Evolutionary conservation across 1,140 invertebrate genomes (phyloP).

Genomic region (Drosophila tristis): DNA sequence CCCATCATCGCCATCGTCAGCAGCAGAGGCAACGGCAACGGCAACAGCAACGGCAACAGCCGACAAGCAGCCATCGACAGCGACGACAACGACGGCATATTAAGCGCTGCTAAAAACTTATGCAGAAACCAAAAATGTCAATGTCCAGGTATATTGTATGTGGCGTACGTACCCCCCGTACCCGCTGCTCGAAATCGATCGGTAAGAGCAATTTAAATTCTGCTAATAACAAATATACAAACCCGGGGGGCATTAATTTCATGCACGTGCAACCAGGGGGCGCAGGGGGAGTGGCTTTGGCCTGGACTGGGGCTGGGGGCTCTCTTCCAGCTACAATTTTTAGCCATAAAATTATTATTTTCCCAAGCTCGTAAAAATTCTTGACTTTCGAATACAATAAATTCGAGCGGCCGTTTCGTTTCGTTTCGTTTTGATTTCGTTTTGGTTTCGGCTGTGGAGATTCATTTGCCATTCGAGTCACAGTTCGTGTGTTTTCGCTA

Average conservation of each 20-base stretch:
- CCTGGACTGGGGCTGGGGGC: too few relatives aligned
- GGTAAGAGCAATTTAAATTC: conserved; percentile 79
- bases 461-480: conserved; percentile 64
- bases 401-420: conserved; percentile 1
- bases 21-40: too few relatives aligned
- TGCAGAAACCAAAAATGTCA: conserved; percentile 72
- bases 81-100: conserved; percentile 64
- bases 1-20: conserved; percentile 36
- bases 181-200: conserved; percentile 55
- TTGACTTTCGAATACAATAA: conserved; percentile 76
- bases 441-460: conserved; percentile 28
- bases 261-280: conserved; percentile 62
- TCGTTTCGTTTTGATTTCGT: conserved; percentile 19
- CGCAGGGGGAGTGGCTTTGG: neutral
- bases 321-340: conserved; percentile 46
- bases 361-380: conserved; percentile 82
- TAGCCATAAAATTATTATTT: conserved; percentile 81
- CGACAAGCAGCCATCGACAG: conserved; percentile 4
- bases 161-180: conserved; percentile 3
- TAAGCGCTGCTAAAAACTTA: conserved; percentile 52
- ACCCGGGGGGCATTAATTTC: conserved; percentile 65
- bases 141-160: conserved; percentile 41
- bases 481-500: conserved; percentile 74
- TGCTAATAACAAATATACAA: conserved; percentile 76
- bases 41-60: neutral